Evolutionary conservation across 2,888 invertebrate species (phyloP).

Genomic region (Bembecia ichneumoniformis): DNA sequence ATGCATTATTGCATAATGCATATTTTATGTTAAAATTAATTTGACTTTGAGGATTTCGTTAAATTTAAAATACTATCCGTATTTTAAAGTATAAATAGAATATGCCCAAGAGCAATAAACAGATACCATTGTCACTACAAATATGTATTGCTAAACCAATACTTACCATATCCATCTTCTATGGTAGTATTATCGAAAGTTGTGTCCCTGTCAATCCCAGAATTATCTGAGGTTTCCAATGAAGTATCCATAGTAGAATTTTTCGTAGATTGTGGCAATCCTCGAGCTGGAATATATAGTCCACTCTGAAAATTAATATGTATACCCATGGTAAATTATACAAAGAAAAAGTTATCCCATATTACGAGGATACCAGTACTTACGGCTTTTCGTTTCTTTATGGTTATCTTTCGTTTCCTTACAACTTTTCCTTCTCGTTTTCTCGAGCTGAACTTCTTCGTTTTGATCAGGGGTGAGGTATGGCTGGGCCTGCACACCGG

Average conservation of each 20-base stretch:
- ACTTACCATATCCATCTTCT: constrained; percentile 56
- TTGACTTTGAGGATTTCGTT: too few species aligned
- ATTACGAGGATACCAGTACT: too few species aligned
- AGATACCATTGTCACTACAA: too few species aligned
- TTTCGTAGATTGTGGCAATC: constrained; percentile 1
- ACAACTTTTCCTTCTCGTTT: constrained; percentile 21
- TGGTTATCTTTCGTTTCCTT: constrained; percentile 18
- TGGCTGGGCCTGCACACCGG: constrained; percentile 21
- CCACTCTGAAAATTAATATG: too few species aligned
- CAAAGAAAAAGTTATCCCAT: too few species aligned
- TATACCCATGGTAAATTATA: too few species aligned
- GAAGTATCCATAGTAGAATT: background rate
- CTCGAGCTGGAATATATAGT: constrained; percentile 2
- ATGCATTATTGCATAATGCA: too few species aligned
- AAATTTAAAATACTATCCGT: too few species aligned
- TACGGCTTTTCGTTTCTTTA: background rate
- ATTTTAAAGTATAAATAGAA: too few species aligned
- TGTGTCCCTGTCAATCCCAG: too few species aligned
- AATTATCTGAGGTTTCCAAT: background rate
- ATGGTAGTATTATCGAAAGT: constrained; percentile 22
- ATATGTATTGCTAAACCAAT: background rate
- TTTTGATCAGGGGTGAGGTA: constrained; percentile 39
- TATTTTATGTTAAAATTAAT: too few species aligned
- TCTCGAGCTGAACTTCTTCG: constrained; percentile 24
- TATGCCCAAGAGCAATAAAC: too few species aligned